Base-by-base conservation (phyloP, 2,888 invertebrate genomes). In the Norana najaformis region DNA sequence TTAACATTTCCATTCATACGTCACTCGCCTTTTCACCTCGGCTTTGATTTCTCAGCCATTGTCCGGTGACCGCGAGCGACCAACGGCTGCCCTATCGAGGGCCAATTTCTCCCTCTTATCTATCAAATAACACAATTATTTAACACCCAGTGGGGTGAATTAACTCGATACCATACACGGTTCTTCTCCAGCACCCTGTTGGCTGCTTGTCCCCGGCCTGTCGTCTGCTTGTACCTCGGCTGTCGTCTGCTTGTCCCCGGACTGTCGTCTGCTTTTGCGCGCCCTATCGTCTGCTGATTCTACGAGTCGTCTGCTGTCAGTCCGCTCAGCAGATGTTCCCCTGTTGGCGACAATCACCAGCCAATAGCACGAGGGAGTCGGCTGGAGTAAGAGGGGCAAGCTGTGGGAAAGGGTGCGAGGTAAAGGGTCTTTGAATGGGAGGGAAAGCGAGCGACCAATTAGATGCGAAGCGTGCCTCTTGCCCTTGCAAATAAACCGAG, bases 101-200 rank as follows among this genome's bases (percentile, higher is more conserved):
- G 35, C 85, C 37, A 85, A 35, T 37, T 23, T 36, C 85, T 85
- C 35, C 14, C 35, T n/a, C 85, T 23, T 1, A 5, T 36, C 85
- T 37, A 85, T 36, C 85, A 18, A 85, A 85, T 85, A 85, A 37
- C 35, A 37, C 85, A 85, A 85, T 85, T 85, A 85, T 85, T 85
- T 85, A 85, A 85, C 85, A 85, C 85, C 85, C 85, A 37, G 37
- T 85, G 85, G 85, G 85, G 85, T 85, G 85, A 85, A 85, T 85
- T 85, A 85, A 85, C 85, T 36, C 85, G 37, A 85, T 85, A 85
- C 85, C 85, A 23, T 36, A 14, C 36, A 85, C 35, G 85, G 30
- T 69, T 69, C 69, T 69, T 30, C 69, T 1, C n/a, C 69, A n/a
- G 0, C 69, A 30, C 69, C 69, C 69, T n/a, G 11, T 69, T 11